These are phyloP conservation scores for Porites australiensis DNA, from an alignment of 64 coral and sea anemone species.

Conservation along the genomic window DNA sequence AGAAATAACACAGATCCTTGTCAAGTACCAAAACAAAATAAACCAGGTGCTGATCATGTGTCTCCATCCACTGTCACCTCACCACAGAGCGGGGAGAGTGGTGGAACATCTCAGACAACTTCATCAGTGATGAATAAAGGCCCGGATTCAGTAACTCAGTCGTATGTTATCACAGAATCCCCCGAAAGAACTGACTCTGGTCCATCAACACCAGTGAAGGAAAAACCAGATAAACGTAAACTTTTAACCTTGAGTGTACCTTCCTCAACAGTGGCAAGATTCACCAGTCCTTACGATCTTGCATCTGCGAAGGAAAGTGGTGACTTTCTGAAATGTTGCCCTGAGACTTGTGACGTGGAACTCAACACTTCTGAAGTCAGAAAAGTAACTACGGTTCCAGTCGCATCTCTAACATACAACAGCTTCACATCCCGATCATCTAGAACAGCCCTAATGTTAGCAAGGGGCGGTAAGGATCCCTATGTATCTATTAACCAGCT, in stretches of 20 bases:
- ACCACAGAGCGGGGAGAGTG: neutral
- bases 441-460: conserved; percentile 28
- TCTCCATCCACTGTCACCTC: neutral
- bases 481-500: conserved; percentile 28
- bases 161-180: neutral
- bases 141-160: neutral
- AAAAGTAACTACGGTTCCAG: neutral
- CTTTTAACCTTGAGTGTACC: conserved; percentile 10
- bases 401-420: conserved; percentile 5
- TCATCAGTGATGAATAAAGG: neutral
- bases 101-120: neutral
- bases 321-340: neutral
- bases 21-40: neutral
- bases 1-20: neutral
- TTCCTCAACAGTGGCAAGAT: neutral
- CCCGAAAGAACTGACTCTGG: neutral
- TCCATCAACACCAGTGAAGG: neutral
- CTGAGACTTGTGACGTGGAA: neutral
- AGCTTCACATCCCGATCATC: conserved; percentile 23
- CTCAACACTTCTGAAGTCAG: neutral
- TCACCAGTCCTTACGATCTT: conserved; percentile 31
- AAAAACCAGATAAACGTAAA: neutral
- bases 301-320: neutral
- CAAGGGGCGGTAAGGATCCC: conserved; percentile 31
- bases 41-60: neutral